These are phyloP conservation scores for Andricus curvator DNA, from an alignment of 2,888 invertebrate species.

Conservation along the genomic window DNA sequence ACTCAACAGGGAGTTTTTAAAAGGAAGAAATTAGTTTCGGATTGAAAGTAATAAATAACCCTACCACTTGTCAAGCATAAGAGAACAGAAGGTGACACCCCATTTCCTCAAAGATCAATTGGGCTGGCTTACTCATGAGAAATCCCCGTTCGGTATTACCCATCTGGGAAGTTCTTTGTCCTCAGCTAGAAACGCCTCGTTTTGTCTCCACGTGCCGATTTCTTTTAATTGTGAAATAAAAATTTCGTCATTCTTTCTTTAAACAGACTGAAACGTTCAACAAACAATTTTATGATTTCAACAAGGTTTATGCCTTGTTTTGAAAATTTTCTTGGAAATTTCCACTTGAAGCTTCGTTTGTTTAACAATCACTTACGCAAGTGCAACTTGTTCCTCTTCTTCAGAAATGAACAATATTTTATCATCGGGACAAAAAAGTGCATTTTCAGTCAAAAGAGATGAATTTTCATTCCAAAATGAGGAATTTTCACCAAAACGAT, in stretches of 20 bases:
- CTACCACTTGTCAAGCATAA: background rate
- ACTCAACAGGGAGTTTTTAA: background rate
- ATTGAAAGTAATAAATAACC: too few relatives aligned
- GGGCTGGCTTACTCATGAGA: background rate
- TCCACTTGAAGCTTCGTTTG: too few relatives aligned
- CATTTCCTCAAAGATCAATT: slow-evolving; percentile 1
- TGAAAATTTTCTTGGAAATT: background rate
- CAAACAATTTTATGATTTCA: background rate
- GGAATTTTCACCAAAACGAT: too few relatives aligned
- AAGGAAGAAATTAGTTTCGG: too few relatives aligned
- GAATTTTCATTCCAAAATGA: too few relatives aligned
- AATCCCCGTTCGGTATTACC: background rate
- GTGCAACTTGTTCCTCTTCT: too few relatives aligned
- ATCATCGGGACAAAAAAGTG: fast-evolving
- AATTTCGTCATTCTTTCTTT: background rate
- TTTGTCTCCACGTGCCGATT: background rate
- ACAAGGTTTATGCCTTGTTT: too few relatives aligned
- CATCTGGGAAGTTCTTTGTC: background rate
- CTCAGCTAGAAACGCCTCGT: background rate
- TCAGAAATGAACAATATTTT: too few relatives aligned
- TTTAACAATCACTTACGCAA: too few relatives aligned
- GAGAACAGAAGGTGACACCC: background rate
- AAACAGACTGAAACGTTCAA: background rate
- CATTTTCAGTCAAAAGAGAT: too few relatives aligned
- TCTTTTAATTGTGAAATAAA: slow-evolving; percentile 19